Base-by-base conservation (phyloP, 2,797 vertebrate genomes). In the Acrossocheilus wenchowensis region DNA sequence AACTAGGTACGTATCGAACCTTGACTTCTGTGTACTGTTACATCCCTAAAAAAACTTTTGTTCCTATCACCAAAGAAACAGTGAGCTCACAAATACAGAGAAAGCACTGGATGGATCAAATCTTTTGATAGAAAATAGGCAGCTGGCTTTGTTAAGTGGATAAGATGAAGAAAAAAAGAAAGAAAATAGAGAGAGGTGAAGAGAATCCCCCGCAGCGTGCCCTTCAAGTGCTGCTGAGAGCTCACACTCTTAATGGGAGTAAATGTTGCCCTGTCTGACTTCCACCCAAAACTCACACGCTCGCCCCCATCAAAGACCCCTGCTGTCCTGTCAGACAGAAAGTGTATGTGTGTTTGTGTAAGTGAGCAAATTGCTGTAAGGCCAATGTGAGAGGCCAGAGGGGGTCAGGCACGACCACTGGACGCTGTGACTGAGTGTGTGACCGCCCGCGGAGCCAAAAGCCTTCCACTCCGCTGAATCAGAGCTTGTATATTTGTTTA, bases 401-500 rank as follows among this genome's bases (percentile, higher is more conserved):
- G 45, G 75, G 77, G 39, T 88, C 88, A 78, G 52, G 80, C 75
- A 73, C 36, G 48, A 12, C 72, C 82, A 72, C 52, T 72, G 78
- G 81, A 82, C 45, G 39, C 68, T 81, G 64, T 54, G 77, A 77
- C 73, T 54, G 72, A 52, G 83, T 82, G 74, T 74, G 90, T 6
- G 92, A 89, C 89, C 86, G 88, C 87, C 92, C 90, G 92, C 88
- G 92, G 94, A 94, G 91, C 94, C 94, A 94, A 95, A 86, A 95
- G 92, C 92, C 93, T 95, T 95, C 92, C 91, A 92, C 93, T 93
- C 36, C 45, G 93, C 90, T 92, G 93, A 94, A 90, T 92, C 88
- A 87, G 90, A 95, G 94, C 93, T 91, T 95, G 93, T 94, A 94
- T 93, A 94, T 95, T 97, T 96, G 94, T 95, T 96, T 94, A 95